Evolutionary conservation across 2,797 vertebrate genomes (phyloP), one percentile per base, ranked within the genome.

Genomic region (Jordanella pulchra): DNA sequence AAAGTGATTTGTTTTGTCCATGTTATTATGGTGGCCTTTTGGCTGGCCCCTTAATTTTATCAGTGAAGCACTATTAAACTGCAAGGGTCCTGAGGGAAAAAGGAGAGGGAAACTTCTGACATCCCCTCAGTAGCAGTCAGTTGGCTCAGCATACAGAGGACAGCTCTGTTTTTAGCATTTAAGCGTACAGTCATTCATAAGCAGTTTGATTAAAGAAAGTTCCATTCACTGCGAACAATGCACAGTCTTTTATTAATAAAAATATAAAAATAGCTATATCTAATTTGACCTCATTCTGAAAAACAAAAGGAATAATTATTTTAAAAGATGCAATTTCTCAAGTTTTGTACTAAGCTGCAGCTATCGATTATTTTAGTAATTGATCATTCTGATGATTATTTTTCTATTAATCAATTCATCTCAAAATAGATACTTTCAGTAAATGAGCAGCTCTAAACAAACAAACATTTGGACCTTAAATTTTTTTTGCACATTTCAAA

Each of bases 31-130:
- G 78, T 87, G 91, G 86, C 89, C 89, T 91, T 91, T 93, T 88
- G 82, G 75, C 81, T 55, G 35, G 78, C 80, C 85, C 78, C 85
- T 86, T 92, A 89, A 93, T 92, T 88, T 90, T 73, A 93, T 93
- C 91, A 92, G 90, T 92, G 87, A 92, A 90, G 88, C 88, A 79
- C 77, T 87, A 91, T 89, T 93, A 89, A 86, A 77, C 86, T 84
- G 65, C 68, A 85, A 84, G 82, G 83, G 81, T 83, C 86, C 78
- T 74, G 71, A 66, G 79, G 84, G 75, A 77, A 83, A 84, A 73
- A 32, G 65, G 58, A 73, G 64, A 68, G 79, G 47, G 76, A 83
- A 53, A 73, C 83, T 76, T 82, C 85, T 88, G 82, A 84, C 83
- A 72, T 85, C 44, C 78, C 81, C 75, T 76, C 81, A 82, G 83